Evolutionary conservation across 2,888 invertebrate species (phyloP), one percentile per base, ranked within the genome.

Genomic region (Onthophagus sagittarius): DNA sequence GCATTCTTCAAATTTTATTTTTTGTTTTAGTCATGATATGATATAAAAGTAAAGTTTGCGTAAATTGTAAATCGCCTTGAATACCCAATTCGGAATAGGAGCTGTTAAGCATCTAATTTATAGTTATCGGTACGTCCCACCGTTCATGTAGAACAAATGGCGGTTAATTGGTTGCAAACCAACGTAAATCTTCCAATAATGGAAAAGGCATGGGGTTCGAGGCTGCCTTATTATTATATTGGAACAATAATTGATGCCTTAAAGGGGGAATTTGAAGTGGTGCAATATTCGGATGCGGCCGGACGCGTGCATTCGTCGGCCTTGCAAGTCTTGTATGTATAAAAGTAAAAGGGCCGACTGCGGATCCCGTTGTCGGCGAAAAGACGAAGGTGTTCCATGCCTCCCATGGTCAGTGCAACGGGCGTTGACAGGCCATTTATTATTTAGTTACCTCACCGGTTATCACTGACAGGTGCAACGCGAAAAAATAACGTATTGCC

Each of bases 361-460:
- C 15, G 64, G 14, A 64, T 64, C 23, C 64, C 11, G 39, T 53
- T 53, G 39, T 53, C 39, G 39, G 39, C 39, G 39, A 64, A 15
- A 23, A 64, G 23, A 64, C 64, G 64, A 15, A 64, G 15, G 64
- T 9, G 15, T 13, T 64, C 14, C 15, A 64, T 13, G 23, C n/a
- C 23, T 15, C 9, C 64, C 64, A 64, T 64, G 64, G 64, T 64
- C 64, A 64, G 64, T 64, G 64, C 64, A 64, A 53, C 23, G 64
- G 23, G 64, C 64, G 64, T 15, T 64, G 64, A 64, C 64, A 64
- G 64, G 23, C 64, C 14, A 64, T 64, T 64, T 15, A 64, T 64
- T 64, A 64, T 64, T 9, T 64, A 13, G 64, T 23, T 64, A 15
- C 15, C 64, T 53, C 39, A 53, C 39, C 39, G 11, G 39, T 53